These are phyloP conservation scores for Tetragonula clypearis DNA, from an alignment of 1,140 invertebrate species.

Conservation along the genomic window DNA sequence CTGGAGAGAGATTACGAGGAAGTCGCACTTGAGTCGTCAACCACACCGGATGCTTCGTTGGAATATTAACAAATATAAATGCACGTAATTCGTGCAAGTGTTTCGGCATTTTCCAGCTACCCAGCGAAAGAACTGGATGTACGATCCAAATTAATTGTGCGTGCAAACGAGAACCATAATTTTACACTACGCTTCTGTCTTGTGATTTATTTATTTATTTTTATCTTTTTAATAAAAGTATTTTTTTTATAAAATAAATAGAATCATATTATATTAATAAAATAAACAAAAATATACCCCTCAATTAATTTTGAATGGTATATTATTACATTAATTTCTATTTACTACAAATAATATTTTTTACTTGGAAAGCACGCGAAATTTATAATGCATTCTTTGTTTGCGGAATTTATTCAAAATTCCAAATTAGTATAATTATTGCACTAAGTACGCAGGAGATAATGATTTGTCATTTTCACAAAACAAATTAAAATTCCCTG, in stretches of 20 bases:
- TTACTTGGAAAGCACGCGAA: neutral
- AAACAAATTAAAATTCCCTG: neutral
- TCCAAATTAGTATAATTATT: neutral
- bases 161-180: neutral
- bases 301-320: neutral
- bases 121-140: neutral
- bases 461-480: neutral
- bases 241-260: neutral
- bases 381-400: neutral
- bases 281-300: neutral
- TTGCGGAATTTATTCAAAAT: constrained; percentile 4
- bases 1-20: constrained; percentile 87
- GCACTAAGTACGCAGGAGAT: neutral
- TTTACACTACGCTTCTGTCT: constrained; percentile 12
- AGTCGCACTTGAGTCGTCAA: constrained; percentile 76
- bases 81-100: neutral
- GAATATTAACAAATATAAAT: constrained; percentile 29
- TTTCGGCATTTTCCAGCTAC: constrained; percentile 14
- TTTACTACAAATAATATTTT: neutral
- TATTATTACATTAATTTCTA: neutral
- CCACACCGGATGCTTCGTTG: constrained; percentile 49
- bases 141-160: constrained; percentile 25
- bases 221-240: constrained; percentile 30
- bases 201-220: constrained; percentile 33
- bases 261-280: neutral